Base-by-base conservation (phyloP, 2,113 vertebrate genomes). In the Platichthys stellatus region DNA sequence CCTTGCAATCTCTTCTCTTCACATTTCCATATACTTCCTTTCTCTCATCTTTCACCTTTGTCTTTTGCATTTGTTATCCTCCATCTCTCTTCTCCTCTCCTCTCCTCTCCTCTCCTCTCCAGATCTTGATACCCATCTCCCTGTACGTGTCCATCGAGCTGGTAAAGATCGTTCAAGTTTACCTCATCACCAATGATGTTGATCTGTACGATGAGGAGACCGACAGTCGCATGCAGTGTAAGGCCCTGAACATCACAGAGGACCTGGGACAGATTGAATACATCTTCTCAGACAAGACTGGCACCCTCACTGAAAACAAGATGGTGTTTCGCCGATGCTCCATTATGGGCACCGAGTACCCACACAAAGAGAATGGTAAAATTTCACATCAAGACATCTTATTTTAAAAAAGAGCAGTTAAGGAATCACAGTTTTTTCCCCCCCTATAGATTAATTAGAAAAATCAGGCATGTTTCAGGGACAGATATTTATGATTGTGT, bases 271-370 rank as follows among this genome's bases (percentile, higher is more conserved):
- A 99, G 93, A 96, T 98, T 70, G 95, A 98, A 54, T 97, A 97
- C 40, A 92, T 99, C 88, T 99, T 99, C 91, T 98, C 97, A 3
- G 97, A 99, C 91, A 99, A 99, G 93, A 98, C 98, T 0, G 98
- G 98, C 74, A 99, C 97, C 0, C 94, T 99, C 38, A 99, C 97
- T 0, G 97, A 99, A 86, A 99, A 99, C 86, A 98, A 97, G 93
- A 99, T 99, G 98, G 97, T 97, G 74, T 99, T 99, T 91, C 94
- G 97, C 26, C 93, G 97, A 63, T 99, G 97, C 86, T 95, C 96
- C 10, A 93, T 99, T 77, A 96, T 96, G 81, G 97, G 97, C 28
- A 91, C 92, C 0, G 97, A 99, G 74, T 99, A 97, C 90, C 93
- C 96, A 15, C 97, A 99, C 53, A 95, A 96, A 77, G 97, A 96